A percentile compares a stretch with the other conserved stretches of the same genome.
Conservation (phyloP, 2,888 invertebrate species). For the Blomia tropicalis region DNA sequence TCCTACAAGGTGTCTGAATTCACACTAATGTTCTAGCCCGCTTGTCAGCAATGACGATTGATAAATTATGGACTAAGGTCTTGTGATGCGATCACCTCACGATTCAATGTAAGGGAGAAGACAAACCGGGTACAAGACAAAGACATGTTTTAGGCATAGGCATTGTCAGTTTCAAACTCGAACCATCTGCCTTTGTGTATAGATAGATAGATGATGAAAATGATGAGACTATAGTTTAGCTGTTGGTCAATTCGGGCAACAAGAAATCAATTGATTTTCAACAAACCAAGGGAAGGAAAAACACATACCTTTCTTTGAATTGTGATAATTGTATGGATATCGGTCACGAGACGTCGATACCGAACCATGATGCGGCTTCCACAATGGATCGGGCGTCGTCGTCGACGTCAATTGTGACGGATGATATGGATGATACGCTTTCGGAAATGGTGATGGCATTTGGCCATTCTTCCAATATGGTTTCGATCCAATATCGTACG, state of each 20-base stretch:
- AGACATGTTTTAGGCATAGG: no score
- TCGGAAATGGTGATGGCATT: not conserved
- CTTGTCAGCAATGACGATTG: not conserved
- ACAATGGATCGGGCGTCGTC: not conserved
- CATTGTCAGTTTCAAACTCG: not conserved
- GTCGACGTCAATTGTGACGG: not conserved
- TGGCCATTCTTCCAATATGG: not conserved
- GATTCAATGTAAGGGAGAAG: no score
- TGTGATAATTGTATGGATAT: no score
- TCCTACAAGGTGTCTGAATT: conserved; percentile 2
- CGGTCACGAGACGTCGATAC: no score
- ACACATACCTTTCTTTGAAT: no score
- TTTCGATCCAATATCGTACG: no score
- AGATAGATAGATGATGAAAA: not conserved
- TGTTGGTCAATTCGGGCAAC: no score
- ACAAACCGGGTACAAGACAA: no score
- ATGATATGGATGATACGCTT: not conserved
- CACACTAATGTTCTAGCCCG: not conserved
- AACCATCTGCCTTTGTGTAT: not conserved
- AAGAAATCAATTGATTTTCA: no score
- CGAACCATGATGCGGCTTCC: not conserved
- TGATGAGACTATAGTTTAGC: not conserved
- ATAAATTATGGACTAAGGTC: not conserved
- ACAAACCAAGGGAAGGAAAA: no score
- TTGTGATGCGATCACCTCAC: not conserved